Conservation (phyloP, 2,113 vertebrate genomes). For the Nothobranchius kuhntae region DNA sequence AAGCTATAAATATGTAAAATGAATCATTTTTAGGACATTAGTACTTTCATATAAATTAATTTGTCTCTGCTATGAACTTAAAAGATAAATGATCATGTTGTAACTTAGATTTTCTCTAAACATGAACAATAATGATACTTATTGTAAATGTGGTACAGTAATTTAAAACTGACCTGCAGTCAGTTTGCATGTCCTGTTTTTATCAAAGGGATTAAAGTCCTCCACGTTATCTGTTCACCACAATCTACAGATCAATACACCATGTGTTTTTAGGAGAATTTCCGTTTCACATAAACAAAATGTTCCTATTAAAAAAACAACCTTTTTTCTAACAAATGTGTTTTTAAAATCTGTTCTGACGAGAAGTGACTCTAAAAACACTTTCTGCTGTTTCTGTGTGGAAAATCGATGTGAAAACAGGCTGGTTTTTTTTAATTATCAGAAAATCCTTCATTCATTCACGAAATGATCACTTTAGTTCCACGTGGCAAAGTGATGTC, state of each 20-base stretch:
- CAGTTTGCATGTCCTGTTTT: background rate
- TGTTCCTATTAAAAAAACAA: too few relatives aligned
- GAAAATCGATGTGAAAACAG: too few relatives aligned
- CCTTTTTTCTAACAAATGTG: too few relatives aligned
- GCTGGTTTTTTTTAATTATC: too few relatives aligned
- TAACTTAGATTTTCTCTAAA: background rate
- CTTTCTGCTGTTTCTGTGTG: background rate
- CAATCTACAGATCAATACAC: background rate
- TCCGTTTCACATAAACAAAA: background rate
- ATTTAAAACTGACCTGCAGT: background rate
- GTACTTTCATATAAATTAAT: too few relatives aligned
- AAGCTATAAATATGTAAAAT: too few relatives aligned
- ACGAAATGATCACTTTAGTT: background rate
- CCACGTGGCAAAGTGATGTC: background rate
- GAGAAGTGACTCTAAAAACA: background rate
- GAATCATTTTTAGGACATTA: too few relatives aligned
- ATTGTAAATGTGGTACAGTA: too few relatives aligned
- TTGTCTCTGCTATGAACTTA: too few relatives aligned
- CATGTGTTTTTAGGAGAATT: too few relatives aligned
- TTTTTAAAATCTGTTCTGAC: constrained; percentile 1
- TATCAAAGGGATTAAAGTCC: background rate
- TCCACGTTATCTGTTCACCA: constrained; percentile 1
- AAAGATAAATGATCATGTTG: too few relatives aligned
- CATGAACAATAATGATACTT: background rate
- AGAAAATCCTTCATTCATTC: too few relatives aligned